Conservation (phyloP, 2,888 invertebrate species). For the Lasioglossum figueresi region DNA sequence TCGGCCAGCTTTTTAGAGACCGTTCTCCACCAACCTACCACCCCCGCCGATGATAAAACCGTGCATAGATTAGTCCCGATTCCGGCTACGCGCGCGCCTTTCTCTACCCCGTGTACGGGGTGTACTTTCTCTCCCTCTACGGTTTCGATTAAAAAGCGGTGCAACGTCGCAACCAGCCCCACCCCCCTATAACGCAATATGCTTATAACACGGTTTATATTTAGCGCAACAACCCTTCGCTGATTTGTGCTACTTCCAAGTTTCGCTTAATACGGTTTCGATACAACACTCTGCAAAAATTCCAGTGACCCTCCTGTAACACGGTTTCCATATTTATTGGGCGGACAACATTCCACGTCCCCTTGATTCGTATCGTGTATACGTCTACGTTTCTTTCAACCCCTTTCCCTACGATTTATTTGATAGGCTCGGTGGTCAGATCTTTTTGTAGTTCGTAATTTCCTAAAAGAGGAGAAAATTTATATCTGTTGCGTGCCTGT, state of each 20-base stretch:
- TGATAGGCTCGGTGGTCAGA: no score
- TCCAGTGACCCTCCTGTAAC: neutral
- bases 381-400: no score
- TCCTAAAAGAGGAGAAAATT: no score
- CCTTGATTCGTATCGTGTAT: neutral
- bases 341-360: neutral
- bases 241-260: neutral
- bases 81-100: slow-evolving; percentile 29
- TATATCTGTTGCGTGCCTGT: no score
- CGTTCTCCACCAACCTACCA: slow-evolving; percentile 15
- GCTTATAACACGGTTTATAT: neutral
- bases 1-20: slow-evolving; percentile 60
- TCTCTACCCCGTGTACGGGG: slow-evolving; percentile 36
- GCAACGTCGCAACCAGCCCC: neutral
- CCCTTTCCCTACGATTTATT: no score
- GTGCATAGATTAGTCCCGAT: slow-evolving; percentile 59
- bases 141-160: no score
- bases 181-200: neutral
- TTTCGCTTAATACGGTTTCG: neutral
- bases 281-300: no score
- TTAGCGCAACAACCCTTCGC: neutral
- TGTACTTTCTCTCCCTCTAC: neutral
- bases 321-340: neutral
- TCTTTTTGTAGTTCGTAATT: no score
- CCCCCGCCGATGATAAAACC: slow-evolving; percentile 44